Conservation (phyloP, 2,888 invertebrate species). For the Drosophila kambysellisi region DNA sequence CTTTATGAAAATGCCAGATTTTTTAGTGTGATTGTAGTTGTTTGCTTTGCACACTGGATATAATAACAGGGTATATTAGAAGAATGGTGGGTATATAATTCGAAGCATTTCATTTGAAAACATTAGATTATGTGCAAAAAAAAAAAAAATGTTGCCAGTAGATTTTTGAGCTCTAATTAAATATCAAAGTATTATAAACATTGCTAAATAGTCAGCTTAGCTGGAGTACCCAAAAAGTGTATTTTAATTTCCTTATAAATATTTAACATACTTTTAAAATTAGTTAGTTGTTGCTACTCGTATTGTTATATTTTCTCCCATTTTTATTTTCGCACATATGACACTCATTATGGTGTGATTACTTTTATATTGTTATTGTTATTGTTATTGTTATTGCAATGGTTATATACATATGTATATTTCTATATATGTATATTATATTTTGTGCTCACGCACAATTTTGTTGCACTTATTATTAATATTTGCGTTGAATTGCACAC, state of each 20-base stretch:
- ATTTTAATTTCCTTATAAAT: neutral
- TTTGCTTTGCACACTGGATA: neutral
- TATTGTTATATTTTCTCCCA: neutral
- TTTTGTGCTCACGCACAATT: conserved; percentile 33
- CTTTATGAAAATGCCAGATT: neutral
- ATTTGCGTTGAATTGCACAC: conserved; percentile 47
- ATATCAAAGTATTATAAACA: neutral
- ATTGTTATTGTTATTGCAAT: conserved; percentile 51
- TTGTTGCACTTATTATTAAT: conserved; percentile 73
- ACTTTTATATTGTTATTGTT: conserved; percentile 54
- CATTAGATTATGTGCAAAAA: no score
- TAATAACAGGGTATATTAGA: neutral
- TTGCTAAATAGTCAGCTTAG: neutral
- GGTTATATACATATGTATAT: conserved; percentile 32
- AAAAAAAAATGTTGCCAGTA: neutral
- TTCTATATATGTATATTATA: neutral
- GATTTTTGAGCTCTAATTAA: neutral
- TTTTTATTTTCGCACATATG: conserved; percentile 55
- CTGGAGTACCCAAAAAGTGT: neutral
- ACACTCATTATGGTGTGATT: conserved; percentile 67
- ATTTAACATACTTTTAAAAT: neutral
- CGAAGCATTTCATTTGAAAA: no score
- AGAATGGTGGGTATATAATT: neutral
- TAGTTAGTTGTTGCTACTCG: neutral
- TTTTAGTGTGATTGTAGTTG: no score